Evolutionary conservation across 2,797 vertebrate genomes (phyloP), one percentile per base, ranked within the genome.

Genomic region (Takifugu ocellatus): DNA sequence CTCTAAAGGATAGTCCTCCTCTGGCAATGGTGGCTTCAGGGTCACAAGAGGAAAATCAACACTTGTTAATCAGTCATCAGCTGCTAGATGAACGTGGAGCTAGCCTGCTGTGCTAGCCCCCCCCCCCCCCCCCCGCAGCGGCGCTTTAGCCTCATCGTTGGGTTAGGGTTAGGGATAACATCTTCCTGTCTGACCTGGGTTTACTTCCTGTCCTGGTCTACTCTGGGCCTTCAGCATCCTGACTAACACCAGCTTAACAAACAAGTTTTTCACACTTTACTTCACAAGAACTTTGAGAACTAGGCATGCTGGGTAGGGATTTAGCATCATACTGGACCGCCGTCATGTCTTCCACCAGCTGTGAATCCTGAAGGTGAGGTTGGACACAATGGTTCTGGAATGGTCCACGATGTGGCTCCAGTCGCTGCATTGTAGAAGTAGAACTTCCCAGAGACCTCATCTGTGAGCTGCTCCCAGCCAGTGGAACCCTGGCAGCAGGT

Each of bases 21-120:
- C 88, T 0, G 96, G 96, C 50, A 96, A 93, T 0, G 94, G 95
- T 0, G 95, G 96, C 96, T 98, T 78, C 7, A 53, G 49, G 10
- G 24, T 0, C 9, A 46, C 12, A 16, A 75, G 2, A 66, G 0
- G 44, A 68, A 54, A 16, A 60, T 21, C 2, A 12, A 1, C 2
- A 2, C 2, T 33, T 33, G 8, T 33, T 7, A 33, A 9, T 33
- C 6, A 33, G 31, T 33, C 31, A 33, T 27, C 6, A 3, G 2
- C 26, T 27, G 26, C 26, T 3, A 27, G 3, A 27, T 33, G 31
- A 33, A 33, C 31, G 8, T 33, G 5, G 8, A 6, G 8, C 6
- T 33, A 7, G 31, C 6, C 31, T 33, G 2, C 31, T 33, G 31
- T 33, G 31, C 5, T 33, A 2, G 31, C 5, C 3, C 31, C 8